phyloP scores from a whole-genome alignment of 2,888 invertebrate genomes.

The Eupeodes luniger region DNA sequence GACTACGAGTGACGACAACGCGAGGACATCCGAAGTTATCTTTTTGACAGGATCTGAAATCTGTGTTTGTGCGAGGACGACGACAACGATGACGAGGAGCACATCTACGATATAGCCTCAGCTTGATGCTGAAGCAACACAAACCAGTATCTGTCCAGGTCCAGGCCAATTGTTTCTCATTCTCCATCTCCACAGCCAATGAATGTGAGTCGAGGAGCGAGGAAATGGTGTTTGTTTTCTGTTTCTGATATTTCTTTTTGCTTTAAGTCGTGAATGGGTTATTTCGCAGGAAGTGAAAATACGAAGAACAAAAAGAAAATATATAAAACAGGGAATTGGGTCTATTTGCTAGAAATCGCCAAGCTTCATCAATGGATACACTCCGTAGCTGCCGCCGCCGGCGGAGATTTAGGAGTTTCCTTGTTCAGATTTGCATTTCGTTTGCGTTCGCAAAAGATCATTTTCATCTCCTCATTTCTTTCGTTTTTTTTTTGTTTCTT shows the following conservation, averaged over 20 bases:
- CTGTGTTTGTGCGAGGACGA: not conserved
- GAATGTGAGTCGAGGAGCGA: conserved; percentile 24
- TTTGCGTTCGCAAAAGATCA: conserved; percentile 55
- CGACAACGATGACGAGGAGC: conserved; percentile 41
- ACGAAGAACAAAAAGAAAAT: not conserved
- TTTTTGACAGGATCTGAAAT: conserved; percentile 61
- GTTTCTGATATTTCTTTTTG: not conserved
- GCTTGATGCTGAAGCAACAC: conserved; percentile 22
- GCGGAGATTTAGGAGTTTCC: conserved; percentile 59
- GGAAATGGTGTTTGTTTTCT: conserved; percentile 23
- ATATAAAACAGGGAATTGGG: conserved; percentile 57
- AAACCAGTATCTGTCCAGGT: conserved; percentile 8
- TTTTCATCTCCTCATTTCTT: conserved; percentile 38
- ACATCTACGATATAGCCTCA: not conserved
- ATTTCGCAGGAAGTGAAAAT: conserved; percentile 69
- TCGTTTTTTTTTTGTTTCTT: not conserved
- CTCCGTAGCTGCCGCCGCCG: conserved; percentile 52
- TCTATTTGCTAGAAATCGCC: conserved; percentile 71
- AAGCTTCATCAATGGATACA: conserved; percentile 62
- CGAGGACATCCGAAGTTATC: conserved; percentile 64
- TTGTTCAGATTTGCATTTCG: conserved; percentile 65
- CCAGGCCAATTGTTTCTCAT: conserved; percentile 64
- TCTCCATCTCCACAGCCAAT: not conserved
- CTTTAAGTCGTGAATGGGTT: conserved; percentile 60
- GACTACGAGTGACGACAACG: conserved; percentile 35